Base-by-base conservation (phyloP, 2,797 vertebrate species). In the Linurgus olivaceus region DNA sequence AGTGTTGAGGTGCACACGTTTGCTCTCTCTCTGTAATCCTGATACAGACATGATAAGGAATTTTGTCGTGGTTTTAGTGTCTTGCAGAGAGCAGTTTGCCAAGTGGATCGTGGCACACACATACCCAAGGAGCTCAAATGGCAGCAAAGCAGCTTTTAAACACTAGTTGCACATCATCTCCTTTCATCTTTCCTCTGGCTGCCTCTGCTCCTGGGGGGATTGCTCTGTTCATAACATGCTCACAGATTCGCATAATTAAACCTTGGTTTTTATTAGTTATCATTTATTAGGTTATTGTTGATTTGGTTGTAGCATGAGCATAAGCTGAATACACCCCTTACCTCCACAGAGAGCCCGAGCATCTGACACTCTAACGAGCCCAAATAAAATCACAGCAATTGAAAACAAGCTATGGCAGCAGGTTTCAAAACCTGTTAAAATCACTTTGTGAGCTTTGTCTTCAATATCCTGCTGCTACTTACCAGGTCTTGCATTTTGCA, bases 371-470 rank as follows among this genome's bases (percentile, higher is more conserved):
- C 33, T 74, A 68, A 88, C 1, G 5, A 94, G 82, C 79, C 68
- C 66, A 72, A 92, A 91, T 89, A 89, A 90, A 96, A 90, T 79
- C 72, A 83, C 87, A 75, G 78, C 77, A 86, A 91, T 78, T 38
- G 80, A 91, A 94, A 90, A 19, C 85, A 77, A 90, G 73, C 70
- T 48, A 84, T 75, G 92, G 92, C 85, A 92, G 88, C 78, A 77
- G 54, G 59, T 88, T 96, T 94, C 87, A 84, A 88, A 96, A 72
- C 51, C 51, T 67, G 79, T 89, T 95, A 94, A 87, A 91, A 89
- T 91, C 92, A 86, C 82, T 77, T 17, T 37, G 33, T 23, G 44
- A 86, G 62, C 66, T 92, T 91, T 11, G 3, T 78, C 70, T 86
- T 88, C 79, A 42, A 26, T 73, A 83, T 47, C 89, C 73, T 88